phyloP scores from a whole-genome alignment of 2,888 invertebrate species.

The Agrotis puta region DNA sequence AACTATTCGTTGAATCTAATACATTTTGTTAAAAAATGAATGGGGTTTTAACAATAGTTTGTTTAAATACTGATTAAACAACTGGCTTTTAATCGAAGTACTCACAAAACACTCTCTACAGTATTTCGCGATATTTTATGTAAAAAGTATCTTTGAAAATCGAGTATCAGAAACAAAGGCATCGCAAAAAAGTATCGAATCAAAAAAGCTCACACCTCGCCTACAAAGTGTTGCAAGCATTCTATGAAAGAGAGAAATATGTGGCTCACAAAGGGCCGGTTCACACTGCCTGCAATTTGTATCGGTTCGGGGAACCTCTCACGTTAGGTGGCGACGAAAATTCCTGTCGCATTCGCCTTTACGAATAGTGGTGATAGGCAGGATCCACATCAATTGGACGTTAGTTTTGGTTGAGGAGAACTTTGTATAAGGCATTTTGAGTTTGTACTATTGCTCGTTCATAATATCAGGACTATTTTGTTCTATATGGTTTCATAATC shows the following conservation, averaged over 20 bases:
- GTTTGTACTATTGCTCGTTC: background rate
- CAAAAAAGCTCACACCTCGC: conserved; percentile 5
- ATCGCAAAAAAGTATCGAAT: conserved; percentile 23
- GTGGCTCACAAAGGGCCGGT: conserved; percentile 40
- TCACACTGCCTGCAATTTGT: conserved; percentile 54
- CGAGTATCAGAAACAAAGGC: background rate
- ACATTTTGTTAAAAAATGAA: too few relatives aligned
- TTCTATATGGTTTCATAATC: too few relatives aligned
- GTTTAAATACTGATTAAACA: too few relatives aligned
- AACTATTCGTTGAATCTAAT: too few relatives aligned
- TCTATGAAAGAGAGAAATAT: conserved; percentile 35
- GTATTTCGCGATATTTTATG: too few relatives aligned
- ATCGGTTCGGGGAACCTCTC: conserved; percentile 46
- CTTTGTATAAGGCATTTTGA: background rate
- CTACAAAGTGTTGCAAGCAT: conserved; percentile 9
- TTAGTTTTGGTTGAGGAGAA: background rate
- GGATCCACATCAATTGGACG: conserved; percentile 7
- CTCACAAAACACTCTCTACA: too few relatives aligned
- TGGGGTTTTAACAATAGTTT: too few relatives aligned
- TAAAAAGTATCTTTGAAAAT: background rate
- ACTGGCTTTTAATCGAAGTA: too few relatives aligned
- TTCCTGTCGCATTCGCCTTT: conserved; percentile 32
- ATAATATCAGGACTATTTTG: too few relatives aligned
- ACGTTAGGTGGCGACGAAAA: conserved; percentile 31
- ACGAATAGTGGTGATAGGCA: conserved; percentile 22